Evolutionary conservation across 2,113 vertebrate species (phyloP).

Genomic region (Elephantulus edwardii): DNA sequence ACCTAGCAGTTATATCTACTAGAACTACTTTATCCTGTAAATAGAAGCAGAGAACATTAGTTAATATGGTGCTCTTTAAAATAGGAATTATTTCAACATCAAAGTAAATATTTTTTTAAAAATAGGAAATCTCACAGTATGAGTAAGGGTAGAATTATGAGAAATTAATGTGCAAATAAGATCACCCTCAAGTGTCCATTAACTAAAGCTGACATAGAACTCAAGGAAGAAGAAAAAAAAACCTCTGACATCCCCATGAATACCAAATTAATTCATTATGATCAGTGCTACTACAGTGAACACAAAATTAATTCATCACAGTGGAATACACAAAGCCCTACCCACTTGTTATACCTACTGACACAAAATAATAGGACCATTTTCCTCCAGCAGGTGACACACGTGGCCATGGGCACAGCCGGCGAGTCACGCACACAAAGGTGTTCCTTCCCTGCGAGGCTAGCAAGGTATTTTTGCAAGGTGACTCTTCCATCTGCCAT

Average conservation of each 20-base stretch:
- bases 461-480: background rate
- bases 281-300: constrained; percentile 78
- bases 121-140: background rate
- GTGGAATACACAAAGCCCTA: constrained; percentile 65
- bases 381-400: constrained; percentile 6
- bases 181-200: constrained; percentile 42
- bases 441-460: constrained; percentile 12
- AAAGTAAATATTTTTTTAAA: background rate
- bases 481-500: background rate
- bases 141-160: background rate
- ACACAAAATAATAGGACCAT: constrained; percentile 55
- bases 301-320: constrained; percentile 80
- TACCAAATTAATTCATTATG: constrained; percentile 81
- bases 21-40: constrained; percentile 39
- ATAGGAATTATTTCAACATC: constrained; percentile 53
- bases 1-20: background rate
- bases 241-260: constrained; percentile 74
- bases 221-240: background rate
- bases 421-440: background rate
- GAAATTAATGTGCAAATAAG: constrained; percentile 11
- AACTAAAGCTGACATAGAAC: constrained; percentile 57
- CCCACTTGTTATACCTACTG: constrained; percentile 69
- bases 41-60: background rate
- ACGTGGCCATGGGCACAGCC: background rate
- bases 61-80: constrained; percentile 20